Evolutionary conservation across 2,888 invertebrate genomes (phyloP), one percentile per base, ranked within the genome.

Genomic region (Melinaea menophilus): DNA sequence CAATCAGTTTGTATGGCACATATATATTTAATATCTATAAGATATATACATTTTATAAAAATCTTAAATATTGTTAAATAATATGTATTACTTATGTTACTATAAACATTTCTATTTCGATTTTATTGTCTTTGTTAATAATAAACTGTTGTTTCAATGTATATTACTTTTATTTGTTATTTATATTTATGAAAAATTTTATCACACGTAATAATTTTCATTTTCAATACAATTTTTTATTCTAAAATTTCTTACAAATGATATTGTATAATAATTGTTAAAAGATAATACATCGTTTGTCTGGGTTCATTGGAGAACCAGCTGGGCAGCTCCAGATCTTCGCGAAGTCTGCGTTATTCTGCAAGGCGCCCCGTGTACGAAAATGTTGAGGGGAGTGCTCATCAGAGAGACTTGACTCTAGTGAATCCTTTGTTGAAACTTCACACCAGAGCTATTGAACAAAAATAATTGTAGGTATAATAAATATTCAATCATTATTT

Each of bases 401-500:
- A 72, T 96, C 96, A 63, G 92, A 90, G 3, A 95, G 78, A 65
- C 95, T 94, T 70, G 92, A 92, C 55, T 89, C 87, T 7, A 95
- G 79, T 0, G 94, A 93, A 41, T 93, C 92, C 35, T 86, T 87
- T 46, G 94, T 94, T 69, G 92, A 93, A 41, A 94, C 92, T 79
- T 96, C 96, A 80, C 97, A 97, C 97, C 97, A 97, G 11, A 97
- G 90, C 95, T 95, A 84, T 63, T 51, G 51, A 51, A 4, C 22
- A 31, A 41, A 9, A 41, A 9, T 5, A 9, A 41, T 5, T 41
- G 0, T 2, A 9, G 7, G 9, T 9, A 41, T 9, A 41, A 41
- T 9, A 41, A 41, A 9, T 41, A 37, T 41, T 5, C 9, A 9
- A 41, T 41, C 1, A 41, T 41, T 9, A 41, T 41, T 11, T 41